A percentile compares a stretch with the other conserved stretches of the same genome.
Evolutionary conservation across 2,888 invertebrate species (phyloP).

Genomic region (Callyntrura guangdongensis): DNA sequence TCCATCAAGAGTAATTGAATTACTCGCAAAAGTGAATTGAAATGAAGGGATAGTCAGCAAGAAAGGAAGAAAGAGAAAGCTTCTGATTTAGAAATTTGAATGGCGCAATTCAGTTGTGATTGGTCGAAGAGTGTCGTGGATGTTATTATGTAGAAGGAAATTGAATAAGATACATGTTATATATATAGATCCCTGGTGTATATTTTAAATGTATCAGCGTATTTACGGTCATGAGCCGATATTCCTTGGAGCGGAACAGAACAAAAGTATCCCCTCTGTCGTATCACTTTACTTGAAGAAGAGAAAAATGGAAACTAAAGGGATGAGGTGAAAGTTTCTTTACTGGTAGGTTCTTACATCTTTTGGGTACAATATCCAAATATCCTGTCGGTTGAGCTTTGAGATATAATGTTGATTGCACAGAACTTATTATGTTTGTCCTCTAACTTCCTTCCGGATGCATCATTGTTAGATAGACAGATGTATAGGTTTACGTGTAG

Average conservation of each 20-base stretch:
- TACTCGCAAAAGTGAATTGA: conserved; percentile 33
- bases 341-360: background rate
- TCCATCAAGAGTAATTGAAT: conserved; percentile 58
- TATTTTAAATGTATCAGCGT: background rate
- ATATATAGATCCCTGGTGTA: background rate
- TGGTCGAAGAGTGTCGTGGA: background rate
- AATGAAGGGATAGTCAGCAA: conserved; percentile 11
- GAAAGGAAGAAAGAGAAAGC: background rate
- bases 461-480: background rate
- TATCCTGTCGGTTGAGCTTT: no score
- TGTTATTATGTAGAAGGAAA: background rate
- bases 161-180: background rate
- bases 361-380: background rate
- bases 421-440: conserved; percentile 23
- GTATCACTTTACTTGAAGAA: background rate
- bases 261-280: background rate
- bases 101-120: conserved; percentile 10
- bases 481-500: no score
- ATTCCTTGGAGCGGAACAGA: background rate
- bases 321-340: background rate
- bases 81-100: conserved; percentile 25
- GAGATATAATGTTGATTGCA: conserved; percentile 17
- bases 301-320: conserved; percentile 2
- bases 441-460: conserved; percentile 45
- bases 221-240: background rate